Evolutionary conservation across 2,113 vertebrate genomes (phyloP), one percentile per base, ranked within the genome.

Genomic region (Bagarius yarrelli): DNA sequence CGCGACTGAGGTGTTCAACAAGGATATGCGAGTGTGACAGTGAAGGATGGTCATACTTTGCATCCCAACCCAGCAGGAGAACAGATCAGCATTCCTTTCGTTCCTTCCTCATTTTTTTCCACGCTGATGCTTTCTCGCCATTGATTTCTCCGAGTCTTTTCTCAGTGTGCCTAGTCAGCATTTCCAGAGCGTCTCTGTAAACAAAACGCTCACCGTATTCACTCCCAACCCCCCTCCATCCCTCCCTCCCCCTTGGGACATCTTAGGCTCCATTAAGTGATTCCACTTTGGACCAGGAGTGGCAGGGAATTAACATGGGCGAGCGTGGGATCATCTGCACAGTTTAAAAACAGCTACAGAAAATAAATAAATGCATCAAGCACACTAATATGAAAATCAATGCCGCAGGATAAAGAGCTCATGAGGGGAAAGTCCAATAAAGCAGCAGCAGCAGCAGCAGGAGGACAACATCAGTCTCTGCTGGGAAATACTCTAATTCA

Each of bases 311-410:
- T 92, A 92, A 93, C 91, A 60, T 88, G 87, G 85, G 89, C 87
- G 91, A 90, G 90, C 87, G 89, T 81, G 89, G 86, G 91, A 90
- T 93, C 87, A 93, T 95, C 86, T 63, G 91, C 92, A 91, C 93
- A 91, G 92, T 94, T 95, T 92, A 93, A 93, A 94, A 94, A 93
- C 91, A 93, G 91, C 92, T 92, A 91, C 90, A 91, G 91, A 92
- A 94, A 95, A 93, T 94, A 95, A 94, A 94, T 93, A 93, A 92
- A 93, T 93, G 90, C 90, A 93, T 92, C 91, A 92, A 93, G 88
- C 87, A 86, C 88, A 89, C 85, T 93, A 92, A 93, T 92, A 93
- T 93, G 91, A 93, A 93, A 94, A 94, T 93, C 92, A 92, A 92
- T 93, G 90, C 86, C 77, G 80, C 81, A 69, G 79, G 76, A 83